Conservation (phyloP, 1,140 invertebrate species). For the Phenacoccus solenopsis region DNA sequence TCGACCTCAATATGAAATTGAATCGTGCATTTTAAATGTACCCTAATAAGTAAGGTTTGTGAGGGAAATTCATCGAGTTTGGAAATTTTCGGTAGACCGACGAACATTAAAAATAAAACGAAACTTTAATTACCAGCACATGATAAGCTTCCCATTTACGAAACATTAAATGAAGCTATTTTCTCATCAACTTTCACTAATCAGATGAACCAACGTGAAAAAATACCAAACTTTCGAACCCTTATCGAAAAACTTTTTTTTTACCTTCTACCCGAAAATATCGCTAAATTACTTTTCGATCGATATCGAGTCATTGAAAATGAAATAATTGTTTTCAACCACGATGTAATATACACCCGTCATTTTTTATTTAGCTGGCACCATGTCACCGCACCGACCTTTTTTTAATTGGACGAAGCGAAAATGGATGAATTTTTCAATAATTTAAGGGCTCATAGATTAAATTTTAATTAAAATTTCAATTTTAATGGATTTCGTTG, state of each 20-base stretch:
- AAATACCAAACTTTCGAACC: not conserved
- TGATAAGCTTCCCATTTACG: not conserved
- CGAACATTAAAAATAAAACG: not conserved
- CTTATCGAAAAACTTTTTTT: not conserved
- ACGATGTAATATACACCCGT: not conserved
- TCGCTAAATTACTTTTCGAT: not conserved
- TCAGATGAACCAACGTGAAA: not conserved
- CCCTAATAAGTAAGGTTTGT: too few relatives aligned
- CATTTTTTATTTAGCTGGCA: not conserved
- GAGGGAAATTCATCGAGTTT: not conserved
- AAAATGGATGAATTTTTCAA: too few relatives aligned
- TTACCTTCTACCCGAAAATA: not conserved
- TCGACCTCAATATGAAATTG: too few relatives aligned
- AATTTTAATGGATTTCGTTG: not conserved
- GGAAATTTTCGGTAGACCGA: too few relatives aligned
- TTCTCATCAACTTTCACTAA: not conserved
- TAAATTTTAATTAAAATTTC: not conserved
- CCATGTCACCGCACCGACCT: not conserved
- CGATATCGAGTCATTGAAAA: not conserved
- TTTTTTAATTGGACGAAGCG: too few relatives aligned
- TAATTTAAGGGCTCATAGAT: not conserved
- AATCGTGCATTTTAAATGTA: too few relatives aligned
- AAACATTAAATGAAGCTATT: not conserved
- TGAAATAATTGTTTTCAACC: not conserved
- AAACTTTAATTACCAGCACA: not conserved